Evolutionary conservation across 2,113 vertebrate species (phyloP).

Genomic region (Campylorhamphus procurvoides): DNA sequence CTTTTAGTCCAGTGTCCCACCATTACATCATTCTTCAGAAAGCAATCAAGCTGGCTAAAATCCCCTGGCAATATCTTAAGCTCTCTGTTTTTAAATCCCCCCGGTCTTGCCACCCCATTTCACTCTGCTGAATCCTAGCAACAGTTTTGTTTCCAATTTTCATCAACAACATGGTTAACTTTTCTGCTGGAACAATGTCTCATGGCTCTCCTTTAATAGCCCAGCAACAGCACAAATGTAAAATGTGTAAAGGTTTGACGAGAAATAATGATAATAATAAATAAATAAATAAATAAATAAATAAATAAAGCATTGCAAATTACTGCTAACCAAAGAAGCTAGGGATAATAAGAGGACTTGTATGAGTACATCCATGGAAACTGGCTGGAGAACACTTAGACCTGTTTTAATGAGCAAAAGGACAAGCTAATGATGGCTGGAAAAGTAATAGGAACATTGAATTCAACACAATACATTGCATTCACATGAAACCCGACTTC

Average conservation of each 20-base stretch:
- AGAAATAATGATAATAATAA: neutral
- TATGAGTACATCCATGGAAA: slow-evolving; percentile 38
- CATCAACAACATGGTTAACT: neutral
- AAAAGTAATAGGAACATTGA: neutral
- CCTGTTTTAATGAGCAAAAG: slow-evolving; percentile 11
- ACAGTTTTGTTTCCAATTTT: neutral
- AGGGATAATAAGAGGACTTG: neutral
- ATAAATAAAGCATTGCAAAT: neutral
- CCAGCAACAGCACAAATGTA: neutral
- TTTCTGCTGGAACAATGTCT: neutral
- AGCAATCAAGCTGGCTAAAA: neutral
- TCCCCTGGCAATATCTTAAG: neutral
- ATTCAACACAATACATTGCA: neutral
- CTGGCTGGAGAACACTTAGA: neutral
- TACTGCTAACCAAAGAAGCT: neutral
- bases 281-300: neutral
- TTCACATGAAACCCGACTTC: neutral
- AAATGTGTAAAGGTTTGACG: neutral
- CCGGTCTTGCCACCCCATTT: neutral
- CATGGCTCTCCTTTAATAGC: neutral
- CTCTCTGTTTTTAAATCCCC: neutral
- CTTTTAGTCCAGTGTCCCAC: neutral
- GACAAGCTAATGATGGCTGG: neutral
- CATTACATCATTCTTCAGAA: neutral
- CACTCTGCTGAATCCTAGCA: neutral